A percentile compares a stretch with the other conserved stretches of the same genome.
Conservation (phyloP, 1,140 invertebrate species). For the Ostrea denselamellosa region DNA sequence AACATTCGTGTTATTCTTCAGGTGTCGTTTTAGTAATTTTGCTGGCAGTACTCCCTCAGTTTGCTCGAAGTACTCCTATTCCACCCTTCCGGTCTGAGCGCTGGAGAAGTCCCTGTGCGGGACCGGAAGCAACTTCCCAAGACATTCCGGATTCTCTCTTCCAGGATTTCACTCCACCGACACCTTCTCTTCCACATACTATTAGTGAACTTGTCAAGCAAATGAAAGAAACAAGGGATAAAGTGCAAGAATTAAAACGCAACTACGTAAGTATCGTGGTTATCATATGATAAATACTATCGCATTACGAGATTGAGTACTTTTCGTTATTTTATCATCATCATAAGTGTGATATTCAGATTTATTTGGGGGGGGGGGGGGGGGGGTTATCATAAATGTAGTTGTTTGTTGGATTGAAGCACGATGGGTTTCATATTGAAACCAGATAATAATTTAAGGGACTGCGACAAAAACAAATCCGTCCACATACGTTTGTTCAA, state of each 20-base stretch:
- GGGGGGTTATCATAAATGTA: no score
- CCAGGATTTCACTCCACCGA: neutral
- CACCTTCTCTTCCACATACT: neutral
- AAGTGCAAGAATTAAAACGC: neutral
- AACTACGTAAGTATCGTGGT: neutral
- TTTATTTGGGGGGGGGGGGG: no score
- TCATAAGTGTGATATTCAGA: no score
- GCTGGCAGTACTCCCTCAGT: neutral
- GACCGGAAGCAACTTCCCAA: neutral
- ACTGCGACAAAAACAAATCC: no score
- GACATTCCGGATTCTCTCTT: neutral
- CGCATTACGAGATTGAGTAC: no score
- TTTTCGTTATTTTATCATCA: no score
- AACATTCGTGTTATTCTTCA: neutral
- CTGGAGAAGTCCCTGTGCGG: neutral
- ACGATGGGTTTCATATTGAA: no score
- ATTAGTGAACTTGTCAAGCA: neutral
- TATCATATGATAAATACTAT: no score
- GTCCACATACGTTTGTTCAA: no score
- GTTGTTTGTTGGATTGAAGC: no score
- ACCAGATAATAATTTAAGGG: no score
- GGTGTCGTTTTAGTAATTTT: neutral
- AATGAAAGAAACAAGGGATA: constrained; percentile 11
- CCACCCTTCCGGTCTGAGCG: neutral
- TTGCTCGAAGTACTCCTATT: neutral